These are phyloP conservation scores for Gymnosoma rotundatum DNA, from an alignment of 2,888 invertebrate genomes.

Conservation along the genomic window DNA sequence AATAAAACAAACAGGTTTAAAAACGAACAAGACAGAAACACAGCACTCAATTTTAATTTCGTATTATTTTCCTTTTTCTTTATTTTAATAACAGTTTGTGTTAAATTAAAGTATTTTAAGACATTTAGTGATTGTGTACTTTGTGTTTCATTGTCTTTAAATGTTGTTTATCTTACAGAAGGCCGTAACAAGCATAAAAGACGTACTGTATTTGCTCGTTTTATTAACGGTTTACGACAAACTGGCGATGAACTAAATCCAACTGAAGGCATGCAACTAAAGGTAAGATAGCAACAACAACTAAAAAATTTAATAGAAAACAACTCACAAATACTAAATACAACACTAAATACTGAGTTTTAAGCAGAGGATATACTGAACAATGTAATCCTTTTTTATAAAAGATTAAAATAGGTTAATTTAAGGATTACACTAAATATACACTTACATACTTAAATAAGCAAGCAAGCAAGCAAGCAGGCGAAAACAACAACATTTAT, in stretches of 20 bases:
- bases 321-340: background rate
- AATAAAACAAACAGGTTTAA: background rate
- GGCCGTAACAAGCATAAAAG: slow-evolving; percentile 81
- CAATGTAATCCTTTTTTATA: slow-evolving; percentile 13
- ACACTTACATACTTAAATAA: background rate
- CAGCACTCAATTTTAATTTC: slow-evolving; percentile 1
- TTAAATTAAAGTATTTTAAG: slow-evolving; percentile 35
- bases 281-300: slow-evolving; percentile 76
- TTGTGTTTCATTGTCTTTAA: slow-evolving; percentile 48
- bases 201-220: slow-evolving; percentile 81
- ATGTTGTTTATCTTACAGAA: slow-evolving; percentile 74
- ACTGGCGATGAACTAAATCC: slow-evolving; percentile 81
- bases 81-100: slow-evolving; percentile 21
- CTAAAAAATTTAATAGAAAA: slow-evolving; percentile 27
- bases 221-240: slow-evolving; percentile 81
- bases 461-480: too few relatives aligned
- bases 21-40: too few relatives aligned
- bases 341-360: slow-evolving; percentile 12
- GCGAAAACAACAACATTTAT: background rate
- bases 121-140: slow-evolving; percentile 67
- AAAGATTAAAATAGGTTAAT: slow-evolving; percentile 60
- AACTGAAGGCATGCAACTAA: slow-evolving; percentile 82
- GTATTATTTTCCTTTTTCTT: background rate
- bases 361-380: slow-evolving; percentile 7
- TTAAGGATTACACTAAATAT: slow-evolving; percentile 51